These are phyloP conservation scores for Calameuta pallipes DNA, from an alignment of 2,888 invertebrate species.

Conservation along the genomic window DNA sequence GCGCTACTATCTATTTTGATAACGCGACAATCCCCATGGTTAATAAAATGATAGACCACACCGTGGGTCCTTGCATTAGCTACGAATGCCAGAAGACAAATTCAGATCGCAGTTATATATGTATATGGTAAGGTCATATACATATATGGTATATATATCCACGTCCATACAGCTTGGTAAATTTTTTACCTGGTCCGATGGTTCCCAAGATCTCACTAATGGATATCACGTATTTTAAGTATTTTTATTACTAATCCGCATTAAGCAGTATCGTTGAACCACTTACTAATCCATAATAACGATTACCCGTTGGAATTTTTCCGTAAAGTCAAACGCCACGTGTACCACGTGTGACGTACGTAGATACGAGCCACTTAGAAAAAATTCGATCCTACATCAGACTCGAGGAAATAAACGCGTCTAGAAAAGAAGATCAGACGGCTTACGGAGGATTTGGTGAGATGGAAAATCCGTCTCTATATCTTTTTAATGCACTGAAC, in stretches of 20 bases:
- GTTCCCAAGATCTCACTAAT: not conserved
- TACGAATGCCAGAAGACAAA: not conserved
- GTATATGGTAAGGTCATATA: not conserved
- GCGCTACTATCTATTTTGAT: slow-evolving; percentile 4
- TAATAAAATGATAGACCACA: slow-evolving; percentile 4
- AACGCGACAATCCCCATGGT: not conserved
- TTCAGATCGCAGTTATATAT: not conserved
- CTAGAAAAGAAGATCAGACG: not conserved
- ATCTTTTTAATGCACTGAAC: not conserved
- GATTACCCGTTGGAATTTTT: not conserved
- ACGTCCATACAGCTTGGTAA: not conserved
- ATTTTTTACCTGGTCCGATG: not conserved
- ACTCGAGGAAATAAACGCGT: not conserved
- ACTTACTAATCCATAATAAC: not conserved
- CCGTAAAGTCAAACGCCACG: not conserved
- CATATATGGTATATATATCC: no score
- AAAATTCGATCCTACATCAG: not conserved
- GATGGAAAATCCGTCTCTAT: not conserved
- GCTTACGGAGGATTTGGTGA: not conserved
- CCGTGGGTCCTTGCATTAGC: not conserved
- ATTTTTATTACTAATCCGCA: not conserved
- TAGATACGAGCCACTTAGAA: not conserved
- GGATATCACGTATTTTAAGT: not conserved
- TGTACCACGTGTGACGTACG: not conserved
- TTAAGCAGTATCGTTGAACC: not conserved